phyloP scores from a whole-genome alignment of 2,888 invertebrate genomes.

The Macrosiphum euphorbiae region DNA sequence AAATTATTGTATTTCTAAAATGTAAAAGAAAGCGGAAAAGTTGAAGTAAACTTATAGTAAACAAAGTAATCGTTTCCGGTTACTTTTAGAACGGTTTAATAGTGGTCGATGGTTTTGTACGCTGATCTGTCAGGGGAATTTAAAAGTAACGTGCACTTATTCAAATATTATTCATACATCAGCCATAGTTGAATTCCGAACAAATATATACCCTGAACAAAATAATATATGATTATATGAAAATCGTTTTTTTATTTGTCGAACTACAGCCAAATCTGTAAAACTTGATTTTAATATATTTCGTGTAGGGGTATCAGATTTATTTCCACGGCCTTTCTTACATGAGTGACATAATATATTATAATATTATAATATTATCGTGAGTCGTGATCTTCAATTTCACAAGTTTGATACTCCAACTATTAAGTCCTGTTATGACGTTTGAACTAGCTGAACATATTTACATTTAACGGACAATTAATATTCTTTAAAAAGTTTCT shows the following conservation, averaged over 20 bases:
- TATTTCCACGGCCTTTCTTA: neutral
- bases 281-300: neutral
- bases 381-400: neutral
- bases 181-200: neutral
- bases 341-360: neutral
- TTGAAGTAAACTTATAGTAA: neutral
- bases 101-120: neutral
- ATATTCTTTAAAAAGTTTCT: neutral
- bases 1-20: neutral
- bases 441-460: neutral
- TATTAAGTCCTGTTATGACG: neutral
- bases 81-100: neutral
- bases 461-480: neutral
- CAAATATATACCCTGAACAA: neutral
- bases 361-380: neutral
- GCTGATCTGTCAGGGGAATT: neutral
- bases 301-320: neutral
- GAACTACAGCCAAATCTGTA: neutral
- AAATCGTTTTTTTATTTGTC: neutral
- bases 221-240: neutral
- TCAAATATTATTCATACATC: slow-evolving; percentile 25
- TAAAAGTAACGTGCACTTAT: neutral
- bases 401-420: neutral
- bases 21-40: neutral
- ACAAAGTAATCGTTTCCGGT: neutral